Percentiles rank a stretch among this genome's conserved stretches.
These are phyloP conservation scores for Hemicordylus capensis DNA, from an alignment of 2,113 vertebrate species.

Conservation along the genomic window DNA sequence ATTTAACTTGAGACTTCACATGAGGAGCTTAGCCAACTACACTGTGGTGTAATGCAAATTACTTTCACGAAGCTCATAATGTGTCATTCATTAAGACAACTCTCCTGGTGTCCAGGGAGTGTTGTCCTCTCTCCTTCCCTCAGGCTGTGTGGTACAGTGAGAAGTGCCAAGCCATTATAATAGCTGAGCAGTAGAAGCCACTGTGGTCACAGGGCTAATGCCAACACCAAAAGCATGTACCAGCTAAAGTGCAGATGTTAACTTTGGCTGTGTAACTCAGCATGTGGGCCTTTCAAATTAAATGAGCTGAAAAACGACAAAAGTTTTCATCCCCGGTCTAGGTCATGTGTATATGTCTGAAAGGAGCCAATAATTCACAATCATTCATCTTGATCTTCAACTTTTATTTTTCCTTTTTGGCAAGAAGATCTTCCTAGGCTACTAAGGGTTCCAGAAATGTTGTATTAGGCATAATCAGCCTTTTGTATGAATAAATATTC, in stretches of 20 bases:
- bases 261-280: slow-evolving; percentile 58
- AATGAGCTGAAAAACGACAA: slow-evolving; percentile 68
- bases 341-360: neutral
- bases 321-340: slow-evolving; percentile 63
- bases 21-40: slow-evolving; percentile 58
- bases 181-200: slow-evolving; percentile 66
- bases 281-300: slow-evolving; percentile 68
- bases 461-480: neutral
- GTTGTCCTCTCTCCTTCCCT: slow-evolving; percentile 68
- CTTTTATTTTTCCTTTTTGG: slow-evolving; percentile 4
- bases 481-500: slow-evolving; percentile 9
- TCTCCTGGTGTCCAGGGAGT: slow-evolving; percentile 57
- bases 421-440: neutral
- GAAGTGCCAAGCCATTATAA: slow-evolving; percentile 76
- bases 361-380: slow-evolving; percentile 49
- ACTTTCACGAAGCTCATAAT: slow-evolving; percentile 63
- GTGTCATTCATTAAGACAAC: slow-evolving; percentile 74
- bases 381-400: slow-evolving; percentile 21
- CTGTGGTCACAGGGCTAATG: slow-evolving; percentile 74
- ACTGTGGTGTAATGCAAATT: slow-evolving; percentile 65
- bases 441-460: neutral
- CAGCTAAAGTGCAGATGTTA: slow-evolving; percentile 75
- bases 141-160: slow-evolving; percentile 67
- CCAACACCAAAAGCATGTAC: slow-evolving; percentile 71
- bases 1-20: slow-evolving; percentile 62